phyloP scores from a whole-genome alignment of 2,113 vertebrate species.

The Planiliza haematocheilus region DNA sequence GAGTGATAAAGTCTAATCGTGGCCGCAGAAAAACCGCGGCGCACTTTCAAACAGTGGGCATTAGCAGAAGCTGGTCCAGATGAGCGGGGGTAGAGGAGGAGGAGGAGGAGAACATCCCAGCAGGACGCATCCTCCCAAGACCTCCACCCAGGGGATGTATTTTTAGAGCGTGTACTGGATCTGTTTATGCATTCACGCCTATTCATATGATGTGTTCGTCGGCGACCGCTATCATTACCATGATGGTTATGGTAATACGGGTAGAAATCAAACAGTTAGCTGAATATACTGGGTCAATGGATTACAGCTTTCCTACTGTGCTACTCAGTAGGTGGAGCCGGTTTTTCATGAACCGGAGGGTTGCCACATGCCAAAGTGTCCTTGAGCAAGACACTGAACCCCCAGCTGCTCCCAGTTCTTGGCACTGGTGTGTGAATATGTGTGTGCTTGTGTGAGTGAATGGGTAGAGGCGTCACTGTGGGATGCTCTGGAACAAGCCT shows the following conservation, averaged over 20 bases:
- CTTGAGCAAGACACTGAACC: no score
- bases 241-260: neutral
- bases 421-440: no score
- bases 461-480: no score
- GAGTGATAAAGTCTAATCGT: constrained; percentile 74
- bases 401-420: no score
- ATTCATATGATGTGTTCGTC: constrained; percentile 28
- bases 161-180: constrained; percentile 43
- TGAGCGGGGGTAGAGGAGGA: constrained; percentile 30
- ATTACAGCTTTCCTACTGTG: neutral
- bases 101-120: constrained; percentile 50
- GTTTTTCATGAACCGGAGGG: no score
- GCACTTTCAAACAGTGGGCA: constrained; percentile 57
- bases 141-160: constrained; percentile 36
- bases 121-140: constrained; percentile 44
- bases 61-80: constrained; percentile 50
- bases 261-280: neutral
- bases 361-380: no score
- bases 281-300: neutral
- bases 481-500: no score
- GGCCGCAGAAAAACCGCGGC: constrained; percentile 33
- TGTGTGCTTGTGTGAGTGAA: no score
- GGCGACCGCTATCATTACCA: neutral
- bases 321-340: no score
- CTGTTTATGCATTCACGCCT: constrained; percentile 38